Conservation (phyloP, 2,888 invertebrate species). For the Heliconius aoede region DNA sequence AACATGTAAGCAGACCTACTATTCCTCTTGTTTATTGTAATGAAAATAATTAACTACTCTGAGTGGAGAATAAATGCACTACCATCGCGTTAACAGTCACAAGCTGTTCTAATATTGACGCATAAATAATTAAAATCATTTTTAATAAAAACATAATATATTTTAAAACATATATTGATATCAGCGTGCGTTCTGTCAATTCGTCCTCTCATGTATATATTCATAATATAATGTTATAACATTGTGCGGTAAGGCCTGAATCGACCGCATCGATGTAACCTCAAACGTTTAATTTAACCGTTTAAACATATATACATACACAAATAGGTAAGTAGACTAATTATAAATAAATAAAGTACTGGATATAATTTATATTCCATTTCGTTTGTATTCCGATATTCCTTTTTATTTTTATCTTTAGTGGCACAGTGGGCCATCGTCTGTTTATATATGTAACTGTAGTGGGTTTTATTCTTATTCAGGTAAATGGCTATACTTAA, state of each 20-base stretch:
- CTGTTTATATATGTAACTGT: neutral
- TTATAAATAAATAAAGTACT: constrained; percentile 4
- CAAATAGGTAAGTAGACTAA: neutral
- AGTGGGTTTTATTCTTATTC: neutral
- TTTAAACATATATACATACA: constrained; percentile 3
- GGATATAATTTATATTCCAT: neutral
- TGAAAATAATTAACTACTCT: too few relatives aligned
- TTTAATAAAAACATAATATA: neutral
- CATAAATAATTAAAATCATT: neutral
- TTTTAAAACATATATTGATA: neutral
- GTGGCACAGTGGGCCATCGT: neutral
- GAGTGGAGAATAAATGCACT: too few relatives aligned
- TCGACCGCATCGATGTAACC: constrained; percentile 29
- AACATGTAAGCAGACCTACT: too few relatives aligned
- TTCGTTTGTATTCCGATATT: neutral
- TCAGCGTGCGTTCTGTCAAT: neutral
- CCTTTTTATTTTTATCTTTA: neutral
- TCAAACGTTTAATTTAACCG: constrained; percentile 33
- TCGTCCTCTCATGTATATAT: neutral
- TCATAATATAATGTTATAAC: constrained; percentile 8
- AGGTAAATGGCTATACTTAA: neutral
- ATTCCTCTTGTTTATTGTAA: too few relatives aligned
- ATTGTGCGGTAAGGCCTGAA: constrained; percentile 18
- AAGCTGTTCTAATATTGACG: neutral
- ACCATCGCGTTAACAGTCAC: too few relatives aligned